These are phyloP conservation scores for Elegia similella DNA, from an alignment of 2,888 invertebrate species.

Conservation along the genomic window DNA sequence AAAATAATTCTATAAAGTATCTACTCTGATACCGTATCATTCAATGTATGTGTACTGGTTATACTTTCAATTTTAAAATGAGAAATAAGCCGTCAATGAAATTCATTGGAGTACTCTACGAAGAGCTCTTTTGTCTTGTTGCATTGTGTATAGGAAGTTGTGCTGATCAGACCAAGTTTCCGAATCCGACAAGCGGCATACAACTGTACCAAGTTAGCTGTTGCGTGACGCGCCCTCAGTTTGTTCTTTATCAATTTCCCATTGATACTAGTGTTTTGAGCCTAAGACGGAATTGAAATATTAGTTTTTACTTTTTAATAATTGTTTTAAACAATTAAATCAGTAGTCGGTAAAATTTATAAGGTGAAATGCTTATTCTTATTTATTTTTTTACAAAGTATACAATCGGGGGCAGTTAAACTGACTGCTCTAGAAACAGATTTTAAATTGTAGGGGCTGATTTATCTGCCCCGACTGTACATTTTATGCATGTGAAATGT, in stretches of 20 bases:
- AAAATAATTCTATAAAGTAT: too few relatives aligned
- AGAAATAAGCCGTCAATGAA: slow-evolving; percentile 51
- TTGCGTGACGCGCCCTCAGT: slow-evolving; percentile 68
- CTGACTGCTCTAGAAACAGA: too few relatives aligned
- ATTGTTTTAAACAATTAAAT: too few relatives aligned
- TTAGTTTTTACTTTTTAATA: too few relatives aligned
- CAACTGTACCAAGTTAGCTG: slow-evolving; percentile 59
- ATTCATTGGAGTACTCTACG: slow-evolving; percentile 34
- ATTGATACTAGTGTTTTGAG: neutral
- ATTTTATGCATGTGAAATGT: too few relatives aligned
- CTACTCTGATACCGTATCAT: too few relatives aligned
- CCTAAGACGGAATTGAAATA: neutral
- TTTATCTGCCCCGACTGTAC: too few relatives aligned
- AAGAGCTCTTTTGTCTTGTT: slow-evolving; percentile 64
- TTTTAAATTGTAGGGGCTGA: too few relatives aligned
- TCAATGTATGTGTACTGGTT: neutral
- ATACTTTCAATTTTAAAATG: slow-evolving; percentile 18
- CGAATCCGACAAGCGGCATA: slow-evolving; percentile 70
- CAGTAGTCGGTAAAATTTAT: too few relatives aligned
- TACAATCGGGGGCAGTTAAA: too few relatives aligned
- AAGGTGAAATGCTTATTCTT: too few relatives aligned
- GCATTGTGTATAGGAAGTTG: slow-evolving; percentile 60
- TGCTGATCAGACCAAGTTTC: slow-evolving; percentile 64
- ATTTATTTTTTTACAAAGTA: too few relatives aligned
- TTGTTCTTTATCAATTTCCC: slow-evolving; percentile 57